A percentile compares a stretch with the other conserved stretches of the same genome.
Evolutionary conservation across 2,888 invertebrate genomes (phyloP).

Genomic region (Steromphala cineraria): DNA sequence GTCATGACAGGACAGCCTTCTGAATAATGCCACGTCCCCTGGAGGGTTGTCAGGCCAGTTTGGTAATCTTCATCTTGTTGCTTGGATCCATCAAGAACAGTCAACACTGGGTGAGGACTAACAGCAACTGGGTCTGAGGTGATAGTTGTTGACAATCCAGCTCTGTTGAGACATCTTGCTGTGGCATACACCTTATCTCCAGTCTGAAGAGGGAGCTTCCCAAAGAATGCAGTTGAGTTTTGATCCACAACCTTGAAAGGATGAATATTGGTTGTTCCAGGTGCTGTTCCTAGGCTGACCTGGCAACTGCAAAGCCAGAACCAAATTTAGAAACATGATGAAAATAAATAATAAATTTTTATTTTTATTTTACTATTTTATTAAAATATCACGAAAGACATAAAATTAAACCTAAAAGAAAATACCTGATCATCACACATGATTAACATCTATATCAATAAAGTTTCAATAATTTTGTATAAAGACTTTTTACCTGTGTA

Average conservation of each 20-base stretch:
- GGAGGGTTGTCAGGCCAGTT: slow-evolving; percentile 22
- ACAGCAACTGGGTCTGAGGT: not conserved
- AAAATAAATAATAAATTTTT: not conserved
- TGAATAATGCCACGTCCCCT: slow-evolving; percentile 17
- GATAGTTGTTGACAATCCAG: not conserved
- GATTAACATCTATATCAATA: too few species aligned
- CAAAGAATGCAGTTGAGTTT: not conserved
- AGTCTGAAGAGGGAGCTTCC: not conserved
- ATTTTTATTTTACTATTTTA: too few species aligned
- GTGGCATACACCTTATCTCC: slow-evolving; percentile 10
- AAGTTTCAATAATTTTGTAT: too few species aligned
- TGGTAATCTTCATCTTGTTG: slow-evolving; percentile 23
- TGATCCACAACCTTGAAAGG: not conserved
- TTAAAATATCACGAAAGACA: not conserved
- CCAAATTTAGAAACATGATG: not conserved
- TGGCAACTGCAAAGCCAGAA: slow-evolving; percentile 6
- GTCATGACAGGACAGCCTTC: slow-evolving; percentile 1
- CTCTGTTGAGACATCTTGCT: not conserved
- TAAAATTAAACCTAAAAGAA: not conserved
- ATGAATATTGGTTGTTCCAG: not conserved
- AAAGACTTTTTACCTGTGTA: slow-evolving; percentile 4
- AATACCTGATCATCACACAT: too few species aligned
- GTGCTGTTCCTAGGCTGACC: not conserved
- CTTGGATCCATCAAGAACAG: slow-evolving; percentile 10
- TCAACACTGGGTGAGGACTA: slow-evolving; percentile 1